These are phyloP conservation scores for Amitus sp. DNA, from an alignment of 2,888 invertebrate species.

Conservation along the genomic window DNA sequence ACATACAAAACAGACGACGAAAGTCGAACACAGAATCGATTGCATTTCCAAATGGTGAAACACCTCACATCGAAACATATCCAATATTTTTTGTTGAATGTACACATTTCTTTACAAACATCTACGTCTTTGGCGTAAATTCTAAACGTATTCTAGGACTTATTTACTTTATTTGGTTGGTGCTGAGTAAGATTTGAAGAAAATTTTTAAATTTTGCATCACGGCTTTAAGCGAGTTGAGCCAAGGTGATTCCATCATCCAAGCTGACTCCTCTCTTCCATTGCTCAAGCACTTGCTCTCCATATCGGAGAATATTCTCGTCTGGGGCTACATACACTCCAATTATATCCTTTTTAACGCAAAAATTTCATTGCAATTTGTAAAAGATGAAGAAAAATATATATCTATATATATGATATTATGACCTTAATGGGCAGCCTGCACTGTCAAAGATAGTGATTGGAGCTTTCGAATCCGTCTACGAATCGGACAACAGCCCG, in stretches of 20 bases:
- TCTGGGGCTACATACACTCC: constrained; percentile 83
- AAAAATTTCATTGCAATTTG: neutral
- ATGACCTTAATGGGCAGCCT: too few species aligned
- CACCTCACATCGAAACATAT: too few species aligned
- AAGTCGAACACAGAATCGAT: too few species aligned
- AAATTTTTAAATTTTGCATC: constrained; percentile 80
- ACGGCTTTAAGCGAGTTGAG: constrained; percentile 72
- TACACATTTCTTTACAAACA: constrained; percentile 2
- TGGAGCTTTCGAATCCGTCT: constrained; percentile 76
- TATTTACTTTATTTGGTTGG: constrained; percentile 30
- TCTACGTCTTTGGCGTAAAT: neutral
- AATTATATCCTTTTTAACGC: constrained; percentile 68
- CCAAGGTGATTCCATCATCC: too few species aligned
- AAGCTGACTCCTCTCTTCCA: too few species aligned
- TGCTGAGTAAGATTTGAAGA: constrained; percentile 72
- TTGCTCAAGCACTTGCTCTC: constrained; percentile 79
- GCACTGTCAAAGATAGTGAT: constrained; percentile 76
- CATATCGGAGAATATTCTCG: constrained; percentile 81
- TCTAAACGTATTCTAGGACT: constrained; percentile 4
- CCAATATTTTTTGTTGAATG: too few species aligned
- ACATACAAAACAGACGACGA: constrained; percentile 5
- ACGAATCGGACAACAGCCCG: constrained; percentile 72
- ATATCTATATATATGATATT: too few species aligned
- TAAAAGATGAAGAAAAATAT: neutral
- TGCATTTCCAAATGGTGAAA: neutral